Conservation (phyloP, 2,113 vertebrate genomes). For the Peromyscus maniculatus region DNA sequence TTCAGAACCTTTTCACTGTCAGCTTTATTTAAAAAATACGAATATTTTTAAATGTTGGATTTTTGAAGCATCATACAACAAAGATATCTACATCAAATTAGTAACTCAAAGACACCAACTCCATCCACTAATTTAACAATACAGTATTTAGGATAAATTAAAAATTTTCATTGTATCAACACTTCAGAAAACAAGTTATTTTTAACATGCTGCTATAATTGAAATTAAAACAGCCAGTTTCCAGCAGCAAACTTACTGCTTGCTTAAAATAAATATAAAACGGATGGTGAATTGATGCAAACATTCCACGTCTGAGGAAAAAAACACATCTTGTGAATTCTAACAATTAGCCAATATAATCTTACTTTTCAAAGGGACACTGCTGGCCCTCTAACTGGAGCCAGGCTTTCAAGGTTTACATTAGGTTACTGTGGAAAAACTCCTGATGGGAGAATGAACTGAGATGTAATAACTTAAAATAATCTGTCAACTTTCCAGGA, state of each 20-base stretch:
- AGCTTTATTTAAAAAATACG: conserved; percentile 74
- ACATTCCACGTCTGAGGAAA: conserved; percentile 16
- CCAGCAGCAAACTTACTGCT: conserved; percentile 18
- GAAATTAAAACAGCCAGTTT: conserved; percentile 11
- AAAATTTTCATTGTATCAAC: neutral
- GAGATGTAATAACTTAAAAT: neutral
- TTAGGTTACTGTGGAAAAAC: neutral
- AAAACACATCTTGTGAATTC: neutral
- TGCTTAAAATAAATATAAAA: conserved; percentile 20
- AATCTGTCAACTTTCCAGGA: neutral
- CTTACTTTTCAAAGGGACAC: neutral
- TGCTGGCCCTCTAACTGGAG: neutral
- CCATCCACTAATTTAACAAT: neutral
- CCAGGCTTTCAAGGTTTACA: neutral
- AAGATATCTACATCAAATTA: neutral
- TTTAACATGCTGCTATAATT: conserved; percentile 17
- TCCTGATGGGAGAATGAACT: neutral
- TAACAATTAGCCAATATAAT: neutral
- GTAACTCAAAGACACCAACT: neutral
- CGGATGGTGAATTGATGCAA: neutral
- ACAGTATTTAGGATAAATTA: conserved; percentile 18
- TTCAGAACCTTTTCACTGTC: conserved; percentile 37
- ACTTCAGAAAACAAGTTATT: neutral
- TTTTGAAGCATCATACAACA: conserved; percentile 43
- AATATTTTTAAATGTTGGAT: conserved; percentile 50